Base-by-base conservation (phyloP, 2,797 vertebrate genomes). In the Myotis findleyi region DNA sequence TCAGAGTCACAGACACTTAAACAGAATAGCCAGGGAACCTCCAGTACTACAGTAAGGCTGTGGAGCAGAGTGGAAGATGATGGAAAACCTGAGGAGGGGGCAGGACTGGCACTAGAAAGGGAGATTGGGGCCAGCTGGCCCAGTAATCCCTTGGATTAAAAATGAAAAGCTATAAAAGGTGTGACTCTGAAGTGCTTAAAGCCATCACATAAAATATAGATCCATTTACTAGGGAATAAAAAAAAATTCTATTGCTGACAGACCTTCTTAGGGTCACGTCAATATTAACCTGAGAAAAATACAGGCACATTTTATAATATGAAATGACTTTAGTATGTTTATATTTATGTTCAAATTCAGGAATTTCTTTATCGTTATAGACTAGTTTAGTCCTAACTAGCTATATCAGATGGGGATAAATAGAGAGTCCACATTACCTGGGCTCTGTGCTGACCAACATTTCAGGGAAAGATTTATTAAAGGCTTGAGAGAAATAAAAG, bases 401-500 rank as follows among this genome's bases (percentile, higher is more conserved):
- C 49, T 36, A 1, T 81, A 38, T 75, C 75, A 79, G 72, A 79
- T 55, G 55, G 68, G 69, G 57, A 91, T 92, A 91, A 91, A 84
- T 20, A 55, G 38, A 59, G 18, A 80, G 41, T 77, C 59, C 76
- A 55, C 4, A 53, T 90, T 95, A 92, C 49, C 55, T 66, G 89
- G 85, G 14, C 27, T 94, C 81, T 72, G 38, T 89, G 64, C 95
- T 97, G 86, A 93, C 71, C 89, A 85, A 17, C 41, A 85, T 96
- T 95, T 93, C 86, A 84, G 17, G 51, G 92, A 55, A 90, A 80
- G 66, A 95, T 97, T 95, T 97, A 98, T 98, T 97, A 91, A 97
- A 95, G 96, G 66, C 86, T 96, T 93, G 96, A 95, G 97, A 96
- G 97, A 98, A 97, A 97, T 97, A 98, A 97, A 95, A 96, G 87